Evolutionary conservation across 2,888 invertebrate genomes (phyloP).

Genomic region (Craniophora ligustri): DNA sequence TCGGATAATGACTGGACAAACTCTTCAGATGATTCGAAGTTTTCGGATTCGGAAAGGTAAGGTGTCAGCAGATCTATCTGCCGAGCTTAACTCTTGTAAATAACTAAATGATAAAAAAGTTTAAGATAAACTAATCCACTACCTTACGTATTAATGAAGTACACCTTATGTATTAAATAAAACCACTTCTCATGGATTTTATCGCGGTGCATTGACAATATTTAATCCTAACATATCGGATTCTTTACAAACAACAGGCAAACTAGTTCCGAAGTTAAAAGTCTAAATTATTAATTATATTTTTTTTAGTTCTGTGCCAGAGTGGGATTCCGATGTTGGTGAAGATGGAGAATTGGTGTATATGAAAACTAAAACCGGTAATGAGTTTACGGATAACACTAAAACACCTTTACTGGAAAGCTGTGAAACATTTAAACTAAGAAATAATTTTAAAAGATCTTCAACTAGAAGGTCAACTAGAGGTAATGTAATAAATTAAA

Average conservation of each 20-base stretch:
- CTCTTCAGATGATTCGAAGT: constrained; percentile 85
- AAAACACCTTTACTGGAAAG: constrained; percentile 77
- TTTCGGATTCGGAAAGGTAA: constrained; percentile 90
- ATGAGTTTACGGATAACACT: constrained; percentile 50
- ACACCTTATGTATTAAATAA: too few relatives aligned
- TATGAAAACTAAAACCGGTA: constrained; percentile 85
- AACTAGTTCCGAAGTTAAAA: not conserved
- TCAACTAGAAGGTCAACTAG: constrained; percentile 80
- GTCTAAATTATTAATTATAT: not conserved
- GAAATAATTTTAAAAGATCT: constrained; percentile 82
- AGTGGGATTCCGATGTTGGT: constrained; percentile 91
- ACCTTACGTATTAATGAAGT: too few relatives aligned
- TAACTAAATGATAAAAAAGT: too few relatives aligned
- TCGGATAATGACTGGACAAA: constrained; percentile 84
- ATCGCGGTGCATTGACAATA: too few relatives aligned
- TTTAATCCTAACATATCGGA: too few relatives aligned
- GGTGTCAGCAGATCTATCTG: too few relatives aligned
- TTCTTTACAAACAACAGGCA: too few relatives aligned
- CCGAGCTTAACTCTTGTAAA: too few relatives aligned
- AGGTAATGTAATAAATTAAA: constrained; percentile 62
- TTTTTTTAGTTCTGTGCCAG: constrained; percentile 89
- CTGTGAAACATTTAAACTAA: constrained; percentile 79
- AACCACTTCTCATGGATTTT: too few relatives aligned
- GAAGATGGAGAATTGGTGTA: constrained; percentile 91
- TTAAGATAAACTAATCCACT: too few relatives aligned